phyloP scores from a whole-genome alignment of 2,797 vertebrate species.

The Thalassophryne amazonica region DNA sequence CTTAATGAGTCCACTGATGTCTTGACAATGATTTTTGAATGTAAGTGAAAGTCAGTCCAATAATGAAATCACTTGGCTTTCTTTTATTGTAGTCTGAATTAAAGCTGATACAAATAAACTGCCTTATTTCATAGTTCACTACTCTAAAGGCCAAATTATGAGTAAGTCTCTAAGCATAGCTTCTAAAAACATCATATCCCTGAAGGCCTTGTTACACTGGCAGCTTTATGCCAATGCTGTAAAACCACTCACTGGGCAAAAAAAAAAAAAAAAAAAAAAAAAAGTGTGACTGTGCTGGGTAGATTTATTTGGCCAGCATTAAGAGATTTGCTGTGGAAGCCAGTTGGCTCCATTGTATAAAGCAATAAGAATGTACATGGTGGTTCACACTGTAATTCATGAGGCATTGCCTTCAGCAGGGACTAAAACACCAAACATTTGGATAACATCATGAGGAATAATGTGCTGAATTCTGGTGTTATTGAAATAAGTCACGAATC shows the following conservation, averaged over 20 bases:
- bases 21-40: conserved; percentile 6
- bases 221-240: conserved; percentile 18
- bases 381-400: neutral
- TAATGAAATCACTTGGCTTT: neutral
- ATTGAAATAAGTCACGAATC: neutral
- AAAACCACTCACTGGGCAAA: conserved; percentile 16
- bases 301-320: conserved; percentile 16
- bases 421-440: neutral
- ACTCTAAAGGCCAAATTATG: conserved; percentile 42
- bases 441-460: neutral
- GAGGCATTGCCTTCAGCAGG: neutral
- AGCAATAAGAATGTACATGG: neutral
- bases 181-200: conserved; percentile 51
- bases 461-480: neutral
- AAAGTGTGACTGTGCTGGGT: neutral
- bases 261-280: too few relatives aligned
- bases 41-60: conserved; percentile 10
- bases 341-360: neutral
- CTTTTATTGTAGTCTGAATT: neutral
- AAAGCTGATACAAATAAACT: conserved; percentile 24
- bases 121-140: conserved; percentile 34
- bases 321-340: conserved; percentile 1
- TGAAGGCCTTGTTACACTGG: conserved; percentile 28
- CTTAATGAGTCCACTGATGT: too few relatives aligned
- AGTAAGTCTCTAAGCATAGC: conserved; percentile 45